Percentiles rank a stretch among this genome's conserved stretches.
Conservation (phyloP, 2,888 invertebrate species). For the Cheilosia grossa region DNA sequence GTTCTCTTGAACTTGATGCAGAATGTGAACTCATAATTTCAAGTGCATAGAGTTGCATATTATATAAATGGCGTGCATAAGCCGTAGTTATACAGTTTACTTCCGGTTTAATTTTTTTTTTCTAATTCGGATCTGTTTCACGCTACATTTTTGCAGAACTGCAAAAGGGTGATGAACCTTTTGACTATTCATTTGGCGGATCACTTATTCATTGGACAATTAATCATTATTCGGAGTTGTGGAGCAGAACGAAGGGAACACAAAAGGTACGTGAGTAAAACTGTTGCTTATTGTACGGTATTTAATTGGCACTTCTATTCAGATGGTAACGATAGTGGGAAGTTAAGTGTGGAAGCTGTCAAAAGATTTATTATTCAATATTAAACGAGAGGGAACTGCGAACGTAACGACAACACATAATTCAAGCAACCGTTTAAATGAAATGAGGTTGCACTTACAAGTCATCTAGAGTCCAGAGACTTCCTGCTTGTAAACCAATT, state of each 20-base stretch:
- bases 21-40: neutral
- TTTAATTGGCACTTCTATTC: neutral
- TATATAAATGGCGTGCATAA: neutral
- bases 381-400: too few relatives aligned
- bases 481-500: too few relatives aligned
- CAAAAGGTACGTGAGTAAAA: conserved; percentile 2
- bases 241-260: conserved; percentile 15
- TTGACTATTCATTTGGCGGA: conserved; percentile 24
- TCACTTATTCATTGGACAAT: conserved; percentile 23
- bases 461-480: too few relatives aligned
- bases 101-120: conserved; percentile 12
- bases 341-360: too few relatives aligned
- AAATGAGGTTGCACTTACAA: too few relatives aligned
- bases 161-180: conserved; percentile 1
- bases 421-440: too few relatives aligned
- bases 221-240: conserved; percentile 26
- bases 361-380: too few relatives aligned
- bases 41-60: neutral
- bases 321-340: too few relatives aligned
- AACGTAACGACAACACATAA: too few relatives aligned
- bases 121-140: neutral
- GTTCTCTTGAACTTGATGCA: conserved; percentile 19
- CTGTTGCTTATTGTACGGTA: neutral
- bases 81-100: neutral
- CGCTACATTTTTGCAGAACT: neutral